Base-by-base conservation (phyloP, 1,140 invertebrate species). In the Tetramorium parvispinum region DNA sequence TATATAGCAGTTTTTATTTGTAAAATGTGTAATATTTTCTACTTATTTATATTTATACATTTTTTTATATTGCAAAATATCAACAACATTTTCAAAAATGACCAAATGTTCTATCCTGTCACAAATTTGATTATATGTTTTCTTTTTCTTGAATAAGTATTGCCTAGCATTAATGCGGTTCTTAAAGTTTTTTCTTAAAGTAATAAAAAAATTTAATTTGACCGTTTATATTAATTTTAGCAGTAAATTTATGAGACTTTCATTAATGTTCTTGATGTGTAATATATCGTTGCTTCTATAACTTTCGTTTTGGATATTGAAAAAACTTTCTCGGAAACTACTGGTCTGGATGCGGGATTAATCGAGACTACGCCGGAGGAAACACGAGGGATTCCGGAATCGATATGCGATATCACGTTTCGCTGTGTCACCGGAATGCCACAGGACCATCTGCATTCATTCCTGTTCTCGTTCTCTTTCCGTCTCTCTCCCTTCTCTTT, bases 321-420 rank as follows among this genome's bases (percentile, higher is more conserved):
- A 75, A 83, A 83, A 83, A 75, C 40, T 59, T 83, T 70, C 53
- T 83, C 68, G 79, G 40, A 55, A 46, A 83, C 68, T 40, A 61
- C 68, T 61, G 49, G 32, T 55, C 32, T 53, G 40, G 49, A 82
- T 59, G 27, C n/a, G 24, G 53, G 79, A 83, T 83, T 73, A 83
- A 83, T 83, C 68, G 79, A 83, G 66, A 59, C 79, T 37, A 75
- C 18, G 18, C 53, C 8, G 27, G 53, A 83, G 53, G 79, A 83
- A 75, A 83, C 66, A 49, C 24, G 53, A 40, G 11, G 51, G 37
- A 57, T 79, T 51, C 37, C 32, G 21, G 59, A 86, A 88, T 88
- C 87, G 87, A 88, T 88, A 65, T 70, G 66, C 87, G 57, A 66
- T 71, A 70, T 46, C 66, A 65, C 61, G 83, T 85, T 76, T 71